Evolutionary conservation across 2,113 vertebrate genomes (phyloP).

Genomic region (Narcine bancroftii): DNA sequence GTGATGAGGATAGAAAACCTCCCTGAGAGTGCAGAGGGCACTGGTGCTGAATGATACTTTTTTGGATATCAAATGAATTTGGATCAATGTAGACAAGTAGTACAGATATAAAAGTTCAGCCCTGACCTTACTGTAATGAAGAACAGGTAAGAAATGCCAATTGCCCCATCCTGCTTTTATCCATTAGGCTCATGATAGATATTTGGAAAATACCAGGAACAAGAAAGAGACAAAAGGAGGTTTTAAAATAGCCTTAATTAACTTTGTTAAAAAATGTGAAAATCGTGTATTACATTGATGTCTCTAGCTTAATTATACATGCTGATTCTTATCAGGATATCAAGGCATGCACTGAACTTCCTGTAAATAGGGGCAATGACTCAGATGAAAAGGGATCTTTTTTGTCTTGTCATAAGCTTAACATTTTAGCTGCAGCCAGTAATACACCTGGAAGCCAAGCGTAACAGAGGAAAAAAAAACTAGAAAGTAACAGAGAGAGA

Average conservation of each 20-base stretch:
- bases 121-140: no score
- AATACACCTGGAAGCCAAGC: neutral
- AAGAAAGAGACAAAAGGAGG: neutral
- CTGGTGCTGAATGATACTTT: no score
- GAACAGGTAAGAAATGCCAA: no score
- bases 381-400: neutral
- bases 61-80: no score
- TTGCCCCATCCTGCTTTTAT: no score
- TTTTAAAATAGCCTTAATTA: neutral
- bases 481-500: neutral
- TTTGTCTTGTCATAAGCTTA: neutral
- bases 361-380: neutral
- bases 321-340: neutral
- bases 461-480: neutral
- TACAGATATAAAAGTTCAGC: no score
- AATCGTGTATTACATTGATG: neutral
- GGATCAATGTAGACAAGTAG: no score
- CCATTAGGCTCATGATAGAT: no score
- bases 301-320: neutral
- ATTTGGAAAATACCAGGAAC: neutral
- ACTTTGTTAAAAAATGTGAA: neutral
- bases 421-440: neutral
- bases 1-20: no score
- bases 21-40: no score
- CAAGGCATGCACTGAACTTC: neutral